Evolutionary conservation across 2,113 vertebrate species (phyloP).

Genomic region (Stigmatopora argus): DNA sequence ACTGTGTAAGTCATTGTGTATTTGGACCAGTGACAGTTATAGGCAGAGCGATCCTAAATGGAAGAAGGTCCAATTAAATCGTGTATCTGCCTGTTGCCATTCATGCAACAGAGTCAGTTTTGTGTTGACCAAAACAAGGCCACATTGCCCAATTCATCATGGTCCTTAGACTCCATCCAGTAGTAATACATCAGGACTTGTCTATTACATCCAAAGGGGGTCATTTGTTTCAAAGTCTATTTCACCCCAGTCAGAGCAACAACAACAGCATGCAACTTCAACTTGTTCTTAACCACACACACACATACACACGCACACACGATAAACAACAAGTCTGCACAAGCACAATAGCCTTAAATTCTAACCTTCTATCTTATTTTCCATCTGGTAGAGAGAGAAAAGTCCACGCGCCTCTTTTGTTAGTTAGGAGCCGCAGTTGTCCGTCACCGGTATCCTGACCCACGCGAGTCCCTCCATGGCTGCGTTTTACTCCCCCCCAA

Average conservation of each 20-base stretch:
- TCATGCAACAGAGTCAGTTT: background rate
- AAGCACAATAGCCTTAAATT: constrained; percentile 53
- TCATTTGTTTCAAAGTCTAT: constrained; percentile 19
- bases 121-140: background rate
- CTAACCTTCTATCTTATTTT: constrained; percentile 80
- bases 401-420: constrained; percentile 54
- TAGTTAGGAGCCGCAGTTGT: constrained; percentile 69
- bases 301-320: constrained; percentile 20
- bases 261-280: constrained; percentile 37
- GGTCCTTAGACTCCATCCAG: background rate
- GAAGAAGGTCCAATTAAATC: background rate
- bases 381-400: constrained; percentile 62
- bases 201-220: constrained; percentile 15
- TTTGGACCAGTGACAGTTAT: background rate
- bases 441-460: constrained; percentile 72
- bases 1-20: background rate
- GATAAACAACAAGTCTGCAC: constrained; percentile 22
- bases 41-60: background rate
- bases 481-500: constrained; percentile 49
- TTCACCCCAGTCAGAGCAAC: constrained; percentile 9
- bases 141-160: background rate
- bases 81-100: background rate
- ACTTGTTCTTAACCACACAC: constrained; percentile 42
- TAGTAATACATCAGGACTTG: constrained; percentile 51
- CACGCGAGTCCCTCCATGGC: constrained; percentile 56